Evolutionary conservation across 2,797 vertebrate genomes (phyloP), one percentile per base, ranked within the genome.

Genomic region (Coregonus suidteri): DNA sequence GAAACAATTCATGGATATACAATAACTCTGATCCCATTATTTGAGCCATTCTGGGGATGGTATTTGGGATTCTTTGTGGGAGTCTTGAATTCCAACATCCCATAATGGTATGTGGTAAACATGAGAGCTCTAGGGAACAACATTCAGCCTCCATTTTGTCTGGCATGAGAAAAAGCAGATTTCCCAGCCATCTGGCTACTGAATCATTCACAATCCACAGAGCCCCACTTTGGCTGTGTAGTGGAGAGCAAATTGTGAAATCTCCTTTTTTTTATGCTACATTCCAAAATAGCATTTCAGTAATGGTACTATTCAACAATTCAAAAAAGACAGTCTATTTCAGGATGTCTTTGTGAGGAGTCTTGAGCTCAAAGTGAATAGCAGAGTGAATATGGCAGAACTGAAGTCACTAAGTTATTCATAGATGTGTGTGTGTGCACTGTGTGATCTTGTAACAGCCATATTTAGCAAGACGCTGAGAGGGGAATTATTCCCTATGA

Each of bases 171-270:
- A 80, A 85, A 91, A 87, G 77, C 82, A 87, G 87, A 91, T 85
- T 91, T 79, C 73, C 16, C 75, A 84, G 84, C 91, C 91, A 93
- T 92, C 88, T 92, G 92, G 87, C 86, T 84, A 79, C 87, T 91
- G 86, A 91, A 92, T 93, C 89, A 89, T 91, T 92, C 87, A 93
- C 86, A 91, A 81, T 75, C 79, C 84, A 85, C 82, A 74, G 35
- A 34, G 73, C 84, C 85, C 84, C 81, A 75, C 75, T 77, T 78
- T 41, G 67, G 16, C 67, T n/a, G 35, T 35, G 67, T n/a, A 18
- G 52, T 53, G 51, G 52, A 51, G 52, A 30, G 14, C 25, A 34
- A 35, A 15, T 66, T 31, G 64, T 66, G 30, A 34, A 34, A 35
- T 35, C 15, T 16, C 31, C 4, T 14, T 31, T 65, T 65, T 65